Evolutionary conservation across 2,888 invertebrate genomes (phyloP), one percentile per base, ranked within the genome.

Genomic region (Synanthedon myopaeformis): DNA sequence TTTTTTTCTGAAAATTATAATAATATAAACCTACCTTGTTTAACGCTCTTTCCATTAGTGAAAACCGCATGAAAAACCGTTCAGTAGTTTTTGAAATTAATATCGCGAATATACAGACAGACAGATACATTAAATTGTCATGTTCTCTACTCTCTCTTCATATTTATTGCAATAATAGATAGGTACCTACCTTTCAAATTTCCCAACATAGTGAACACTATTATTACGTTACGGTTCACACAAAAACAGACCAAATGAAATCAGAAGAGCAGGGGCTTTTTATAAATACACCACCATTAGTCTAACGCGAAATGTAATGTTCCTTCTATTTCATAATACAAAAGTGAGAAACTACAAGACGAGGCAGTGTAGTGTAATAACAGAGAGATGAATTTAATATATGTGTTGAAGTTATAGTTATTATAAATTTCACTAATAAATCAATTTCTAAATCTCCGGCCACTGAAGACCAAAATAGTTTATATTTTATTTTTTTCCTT

Each of bases 281-380:
- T 64, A 66, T 69, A 70, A 69, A 69, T 65, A 67, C 64, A 19
- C 49, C n/a, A 63, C 71, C 76, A 77, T 77, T 77, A 75, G 68
- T 69, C 63, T 65, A 71, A 70, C 65, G 66, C 63, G 61, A 65
- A 66, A 68, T 61, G 67, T 68, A 53, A 56, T 69, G 64, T 67
- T 67, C 63, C 65, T 72, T 66, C 65, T 66, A 65, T 69, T 69
- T 64, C 64, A 67, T 72, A 72, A 72, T 64, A 58, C 23, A 23
- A 23, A 59, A 71, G 74, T 70, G 67, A 67, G 63, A 64, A 67
- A 65, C 64, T 65, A 66, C 68, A 73, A 73, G 67, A 72, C 67
- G 67, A 63, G 62, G 10, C 10, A 60, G 65, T 58, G 57, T 64
- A 13, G n/a, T 13, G 14, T 45, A 13, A 12, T 13, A 12, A 14